A percentile compares a stretch with the other conserved stretches of the same genome.
Evolutionary conservation across 2,888 invertebrate species (phyloP).

Genomic region (Drosophila incognita): DNA sequence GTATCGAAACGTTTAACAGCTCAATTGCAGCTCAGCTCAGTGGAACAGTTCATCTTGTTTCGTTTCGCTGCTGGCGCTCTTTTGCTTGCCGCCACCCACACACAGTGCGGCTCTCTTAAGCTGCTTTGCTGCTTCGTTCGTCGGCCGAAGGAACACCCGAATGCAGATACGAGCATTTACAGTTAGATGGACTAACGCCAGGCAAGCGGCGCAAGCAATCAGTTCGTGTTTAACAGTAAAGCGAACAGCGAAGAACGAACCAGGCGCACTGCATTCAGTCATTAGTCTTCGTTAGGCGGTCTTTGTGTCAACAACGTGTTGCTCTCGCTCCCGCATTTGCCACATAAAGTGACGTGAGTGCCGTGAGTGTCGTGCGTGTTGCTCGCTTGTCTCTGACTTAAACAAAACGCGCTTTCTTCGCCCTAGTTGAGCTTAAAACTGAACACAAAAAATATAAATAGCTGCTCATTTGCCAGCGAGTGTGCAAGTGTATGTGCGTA

Average conservation of each 20-base stretch:
- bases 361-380: constrained; percentile 39
- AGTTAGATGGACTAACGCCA: constrained; percentile 14
- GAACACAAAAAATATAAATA: constrained; percentile 32
- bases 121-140: background rate
- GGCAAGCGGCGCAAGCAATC: constrained; percentile 41
- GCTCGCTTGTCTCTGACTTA: constrained; percentile 40
- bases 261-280: constrained; percentile 45
- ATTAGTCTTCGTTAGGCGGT: constrained; percentile 83
- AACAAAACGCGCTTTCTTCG: constrained; percentile 13
- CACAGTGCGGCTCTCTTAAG: constrained; percentile 13
- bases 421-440: constrained; percentile 16
- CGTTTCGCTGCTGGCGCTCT: constrained; percentile 12
- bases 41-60: constrained; percentile 16
- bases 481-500: background rate
- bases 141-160: constrained; percentile 27
- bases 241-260: constrained; percentile 16
- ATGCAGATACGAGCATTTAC: constrained; percentile 1
- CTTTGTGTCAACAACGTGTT: constrained; percentile 84
- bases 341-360: background rate
- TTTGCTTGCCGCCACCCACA: background rate
- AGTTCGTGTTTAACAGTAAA: constrained; percentile 50
- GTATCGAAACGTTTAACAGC: constrained; percentile 31
- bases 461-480: constrained; percentile 22
- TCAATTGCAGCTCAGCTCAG: constrained; percentile 23
- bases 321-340: constrained; percentile 50